phyloP scores from a whole-genome alignment of 1,140 invertebrate genomes.

The Chymomyza costata region DNA sequence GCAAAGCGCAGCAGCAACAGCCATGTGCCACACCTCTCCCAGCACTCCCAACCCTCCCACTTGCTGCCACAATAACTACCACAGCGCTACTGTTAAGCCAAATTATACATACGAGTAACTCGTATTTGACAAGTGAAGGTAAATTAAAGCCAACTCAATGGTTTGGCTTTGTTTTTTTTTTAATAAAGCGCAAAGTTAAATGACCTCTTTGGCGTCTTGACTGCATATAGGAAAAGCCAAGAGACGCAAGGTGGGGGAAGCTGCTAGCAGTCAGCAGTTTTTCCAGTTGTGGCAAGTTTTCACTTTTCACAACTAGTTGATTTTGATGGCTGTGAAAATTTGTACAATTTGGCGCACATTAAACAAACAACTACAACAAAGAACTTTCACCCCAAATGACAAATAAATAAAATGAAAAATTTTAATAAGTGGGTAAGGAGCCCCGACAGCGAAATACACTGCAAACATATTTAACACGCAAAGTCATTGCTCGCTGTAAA shows the following conservation, averaged over 20 bases:
- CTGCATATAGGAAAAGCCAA: slow-evolving; percentile 44
- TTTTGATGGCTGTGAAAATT: slow-evolving; percentile 24
- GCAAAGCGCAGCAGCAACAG: slow-evolving; percentile 30
- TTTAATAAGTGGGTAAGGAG: too few relatives aligned
- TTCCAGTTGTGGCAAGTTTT: slow-evolving; percentile 68
- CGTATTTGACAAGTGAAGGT: slow-evolving; percentile 37
- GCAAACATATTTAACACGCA: too few relatives aligned
- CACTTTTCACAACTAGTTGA: slow-evolving; percentile 59
- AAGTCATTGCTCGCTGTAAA: too few relatives aligned
- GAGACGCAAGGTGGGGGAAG: slow-evolving; percentile 21
- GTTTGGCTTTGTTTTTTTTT: slow-evolving; percentile 2
- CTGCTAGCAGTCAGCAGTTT: slow-evolving; percentile 37
- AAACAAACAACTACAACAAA: slow-evolving; percentile 15
- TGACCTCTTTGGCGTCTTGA: slow-evolving; percentile 46
- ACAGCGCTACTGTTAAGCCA: slow-evolving; percentile 17
- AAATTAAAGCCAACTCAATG: slow-evolving; percentile 37
- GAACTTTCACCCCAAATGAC: slow-evolving; percentile 53
- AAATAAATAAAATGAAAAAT: background rate
- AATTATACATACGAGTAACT: too few relatives aligned
- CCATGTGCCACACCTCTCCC: background rate
- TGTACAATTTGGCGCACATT: slow-evolving; percentile 45
- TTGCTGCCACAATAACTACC: too few relatives aligned
- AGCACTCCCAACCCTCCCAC: slow-evolving; percentile 9
- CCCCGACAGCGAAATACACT: too few relatives aligned
- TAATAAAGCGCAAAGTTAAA: slow-evolving; percentile 41